Conservation (phyloP, 2,888 invertebrate genomes). For the Eubasilissa splendida region DNA sequence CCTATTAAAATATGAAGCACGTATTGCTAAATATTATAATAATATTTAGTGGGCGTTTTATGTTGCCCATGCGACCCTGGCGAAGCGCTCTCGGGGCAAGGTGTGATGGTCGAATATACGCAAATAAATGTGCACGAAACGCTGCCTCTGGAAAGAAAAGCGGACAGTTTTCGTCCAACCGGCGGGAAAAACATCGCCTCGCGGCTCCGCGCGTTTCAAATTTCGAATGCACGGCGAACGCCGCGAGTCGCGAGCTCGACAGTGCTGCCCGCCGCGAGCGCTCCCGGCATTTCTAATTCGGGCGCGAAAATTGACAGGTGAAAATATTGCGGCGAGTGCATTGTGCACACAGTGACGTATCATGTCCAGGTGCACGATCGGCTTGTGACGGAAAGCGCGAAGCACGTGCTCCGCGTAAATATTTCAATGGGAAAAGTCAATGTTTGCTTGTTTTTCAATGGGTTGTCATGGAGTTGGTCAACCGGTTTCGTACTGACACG, state of each 20-base stretch:
- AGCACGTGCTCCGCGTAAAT: too few species aligned
- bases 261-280: not conserved
- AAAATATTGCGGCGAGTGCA: not conserved
- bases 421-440: too few species aligned
- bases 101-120: constrained; percentile 19
- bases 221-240: not conserved
- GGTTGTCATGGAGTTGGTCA: too few species aligned
- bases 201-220: not conserved
- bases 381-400: too few species aligned
- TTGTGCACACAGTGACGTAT: too few species aligned
- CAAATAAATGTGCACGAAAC: constrained; percentile 7
- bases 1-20: too few species aligned
- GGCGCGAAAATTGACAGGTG: constrained; percentile 4
- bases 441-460: too few species aligned
- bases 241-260: not conserved
- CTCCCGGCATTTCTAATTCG: not conserved
- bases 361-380: too few species aligned
- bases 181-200: constrained; percentile 20
- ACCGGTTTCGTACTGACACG: too few species aligned
- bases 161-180: constrained; percentile 17
- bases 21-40: too few species aligned
- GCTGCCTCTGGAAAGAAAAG: constrained; percentile 6
- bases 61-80: not conserved
- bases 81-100: not conserved
- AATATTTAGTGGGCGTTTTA: too few species aligned